phyloP scores from a whole-genome alignment of 2,797 vertebrate genomes.

The Botia almorhae region DNA sequence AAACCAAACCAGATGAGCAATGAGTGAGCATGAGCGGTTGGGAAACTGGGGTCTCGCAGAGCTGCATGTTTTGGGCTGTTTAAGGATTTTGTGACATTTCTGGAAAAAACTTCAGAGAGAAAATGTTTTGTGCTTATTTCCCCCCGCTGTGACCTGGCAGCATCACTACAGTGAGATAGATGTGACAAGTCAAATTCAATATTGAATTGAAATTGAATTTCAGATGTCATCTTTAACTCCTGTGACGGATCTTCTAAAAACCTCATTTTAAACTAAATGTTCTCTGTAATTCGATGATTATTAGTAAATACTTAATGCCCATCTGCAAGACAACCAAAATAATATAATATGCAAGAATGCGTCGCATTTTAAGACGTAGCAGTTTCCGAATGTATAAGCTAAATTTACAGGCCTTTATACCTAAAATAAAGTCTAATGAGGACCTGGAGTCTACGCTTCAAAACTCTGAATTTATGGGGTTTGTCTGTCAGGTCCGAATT shows the following conservation, averaged over 20 bases:
- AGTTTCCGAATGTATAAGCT: background rate
- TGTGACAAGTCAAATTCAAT: background rate
- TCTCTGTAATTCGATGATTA: background rate
- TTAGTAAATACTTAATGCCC: too few relatives aligned
- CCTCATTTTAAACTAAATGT: background rate
- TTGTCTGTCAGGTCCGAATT: background rate
- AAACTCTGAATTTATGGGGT: background rate
- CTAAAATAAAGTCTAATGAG: background rate
- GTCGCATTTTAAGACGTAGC: too few relatives aligned
- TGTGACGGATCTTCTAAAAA: too few relatives aligned
- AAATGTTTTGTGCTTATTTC: background rate
- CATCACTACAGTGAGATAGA: background rate
- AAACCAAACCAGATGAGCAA: conserved; percentile 9
- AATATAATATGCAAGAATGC: too few relatives aligned
- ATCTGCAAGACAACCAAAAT: too few relatives aligned
- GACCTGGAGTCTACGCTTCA: background rate
- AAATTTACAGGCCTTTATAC: background rate
- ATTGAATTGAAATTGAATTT: background rate
- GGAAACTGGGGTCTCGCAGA: background rate
- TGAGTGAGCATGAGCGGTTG: background rate
- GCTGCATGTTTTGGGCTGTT: too few relatives aligned
- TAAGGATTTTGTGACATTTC: background rate
- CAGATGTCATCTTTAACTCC: background rate
- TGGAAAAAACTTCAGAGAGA: too few relatives aligned
- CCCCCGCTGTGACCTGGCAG: background rate